These are phyloP conservation scores for Panorpa germanica DNA, from an alignment of 2,888 invertebrate genomes.

Conservation along the genomic window DNA sequence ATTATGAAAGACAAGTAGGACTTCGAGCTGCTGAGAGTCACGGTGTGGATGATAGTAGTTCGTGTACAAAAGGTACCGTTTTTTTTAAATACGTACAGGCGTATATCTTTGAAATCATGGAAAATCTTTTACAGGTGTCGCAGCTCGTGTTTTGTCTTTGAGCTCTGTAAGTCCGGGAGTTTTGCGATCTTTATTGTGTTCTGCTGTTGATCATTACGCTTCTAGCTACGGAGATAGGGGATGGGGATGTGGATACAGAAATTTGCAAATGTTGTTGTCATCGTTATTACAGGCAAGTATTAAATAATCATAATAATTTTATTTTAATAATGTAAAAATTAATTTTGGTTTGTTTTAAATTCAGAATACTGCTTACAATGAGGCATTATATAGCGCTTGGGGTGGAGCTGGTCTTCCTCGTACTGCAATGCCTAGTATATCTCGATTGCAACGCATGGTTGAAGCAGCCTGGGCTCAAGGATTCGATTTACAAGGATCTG, in stretches of 20 bases:
- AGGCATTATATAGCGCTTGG: slow-evolving; percentile 27
- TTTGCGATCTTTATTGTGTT: slow-evolving; percentile 52
- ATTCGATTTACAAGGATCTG: slow-evolving; percentile 54
- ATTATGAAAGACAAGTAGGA: slow-evolving; percentile 64
- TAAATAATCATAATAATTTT: slow-evolving; percentile 6
- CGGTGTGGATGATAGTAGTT: slow-evolving; percentile 66
- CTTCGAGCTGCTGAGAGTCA: slow-evolving; percentile 54
- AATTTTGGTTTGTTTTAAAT: slow-evolving; percentile 14
- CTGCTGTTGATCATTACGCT: slow-evolving; percentile 70
- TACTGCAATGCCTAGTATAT: slow-evolving; percentile 66
- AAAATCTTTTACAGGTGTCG: no score
- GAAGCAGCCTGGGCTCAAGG: slow-evolving; percentile 70
- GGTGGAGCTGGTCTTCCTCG: slow-evolving; percentile 31
- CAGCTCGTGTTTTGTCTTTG: slow-evolving; percentile 15
- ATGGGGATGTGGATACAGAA: slow-evolving; percentile 86
- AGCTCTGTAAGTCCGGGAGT: slow-evolving; percentile 20
- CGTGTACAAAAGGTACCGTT: slow-evolving; percentile 54
- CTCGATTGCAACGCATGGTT: slow-evolving; percentile 63
- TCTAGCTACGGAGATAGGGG: slow-evolving; percentile 78
- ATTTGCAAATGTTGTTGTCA: slow-evolving; percentile 83
- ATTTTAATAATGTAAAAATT: background rate
- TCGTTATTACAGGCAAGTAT: slow-evolving; percentile 40
- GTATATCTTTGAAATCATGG: no score
- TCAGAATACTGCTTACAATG: slow-evolving; percentile 33
- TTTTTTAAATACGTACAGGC: no score